These are phyloP conservation scores for Drosophila equinoxialis DNA, from an alignment of 1,140 invertebrate species.

Conservation along the genomic window DNA sequence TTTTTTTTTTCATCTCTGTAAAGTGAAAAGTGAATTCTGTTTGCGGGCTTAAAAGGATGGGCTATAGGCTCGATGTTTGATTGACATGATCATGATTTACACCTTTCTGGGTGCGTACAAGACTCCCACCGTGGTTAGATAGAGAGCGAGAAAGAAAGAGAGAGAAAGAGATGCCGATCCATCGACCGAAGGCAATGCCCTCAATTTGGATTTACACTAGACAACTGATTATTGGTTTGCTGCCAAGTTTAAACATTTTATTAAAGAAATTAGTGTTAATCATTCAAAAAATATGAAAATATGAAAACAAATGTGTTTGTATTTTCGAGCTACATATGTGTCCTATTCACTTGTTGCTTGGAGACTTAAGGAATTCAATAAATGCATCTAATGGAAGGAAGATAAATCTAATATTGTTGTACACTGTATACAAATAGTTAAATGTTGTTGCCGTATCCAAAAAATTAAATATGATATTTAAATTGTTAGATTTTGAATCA, in stretches of 20 bases:
- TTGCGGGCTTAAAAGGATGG: slow-evolving; percentile 59
- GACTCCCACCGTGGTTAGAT: slow-evolving; percentile 62
- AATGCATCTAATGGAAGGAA: no score
- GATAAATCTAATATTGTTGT: no score
- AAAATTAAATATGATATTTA: no score
- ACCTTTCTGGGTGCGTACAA: slow-evolving; percentile 80
- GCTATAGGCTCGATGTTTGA: slow-evolving; percentile 54
- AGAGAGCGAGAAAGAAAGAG: background rate
- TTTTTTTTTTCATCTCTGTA: slow-evolving; percentile 8
- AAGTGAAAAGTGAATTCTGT: slow-evolving; percentile 59
- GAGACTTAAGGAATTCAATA: no score
- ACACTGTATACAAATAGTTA: no score
- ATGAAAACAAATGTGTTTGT: no score
- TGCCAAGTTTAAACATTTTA: background rate
- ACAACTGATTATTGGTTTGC: background rate
- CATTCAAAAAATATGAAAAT: no score
- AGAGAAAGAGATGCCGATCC: slow-evolving; percentile 11
- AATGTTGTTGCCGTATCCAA: no score
- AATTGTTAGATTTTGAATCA: no score
- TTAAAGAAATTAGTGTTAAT: no score
- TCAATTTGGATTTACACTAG: slow-evolving; percentile 29
- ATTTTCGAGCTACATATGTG: no score
- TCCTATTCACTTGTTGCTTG: no score
- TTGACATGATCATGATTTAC: slow-evolving; percentile 82
- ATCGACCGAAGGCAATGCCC: slow-evolving; percentile 38